These are phyloP conservation scores for Megalops cyprinoides DNA, from an alignment of 2,797 vertebrate genomes.

Conservation along the genomic window DNA sequence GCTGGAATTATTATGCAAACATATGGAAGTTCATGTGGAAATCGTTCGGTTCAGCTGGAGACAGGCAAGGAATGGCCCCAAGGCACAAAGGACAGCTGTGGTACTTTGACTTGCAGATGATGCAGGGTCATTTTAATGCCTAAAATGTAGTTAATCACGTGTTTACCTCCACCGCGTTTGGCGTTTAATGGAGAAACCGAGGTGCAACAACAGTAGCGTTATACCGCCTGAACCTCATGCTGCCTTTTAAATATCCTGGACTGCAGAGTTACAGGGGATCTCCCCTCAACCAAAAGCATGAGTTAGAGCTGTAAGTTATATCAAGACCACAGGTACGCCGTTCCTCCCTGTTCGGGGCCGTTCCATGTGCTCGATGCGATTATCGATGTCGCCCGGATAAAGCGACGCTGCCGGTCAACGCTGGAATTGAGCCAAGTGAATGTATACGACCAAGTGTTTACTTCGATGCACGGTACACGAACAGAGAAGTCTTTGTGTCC, in stretches of 20 bases:
- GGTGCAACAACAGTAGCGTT: too few relatives aligned
- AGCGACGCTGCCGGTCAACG: slow-evolving; percentile 50
- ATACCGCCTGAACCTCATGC: too few relatives aligned
- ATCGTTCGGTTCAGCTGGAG: not conserved
- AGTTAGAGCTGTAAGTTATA: not conserved
- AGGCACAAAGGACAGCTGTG: not conserved
- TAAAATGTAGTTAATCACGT: too few relatives aligned
- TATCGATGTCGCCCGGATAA: not conserved
- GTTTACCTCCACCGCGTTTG: too few relatives aligned
- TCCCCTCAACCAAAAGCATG: not conserved
- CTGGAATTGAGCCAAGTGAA: slow-evolving; percentile 48
- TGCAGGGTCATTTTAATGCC: not conserved
- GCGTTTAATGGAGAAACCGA: too few relatives aligned
- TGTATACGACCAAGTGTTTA: slow-evolving; percentile 21
- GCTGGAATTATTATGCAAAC: not conserved
- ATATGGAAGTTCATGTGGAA: not conserved
- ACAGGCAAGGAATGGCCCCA: not conserved
- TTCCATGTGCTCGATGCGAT: not conserved
- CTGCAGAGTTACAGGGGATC: not conserved
- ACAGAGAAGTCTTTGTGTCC: slow-evolving; percentile 63
- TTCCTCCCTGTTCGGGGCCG: not conserved
- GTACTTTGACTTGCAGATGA: not conserved
- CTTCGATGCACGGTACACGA: slow-evolving; percentile 43
- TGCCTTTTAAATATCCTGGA: too few relatives aligned
- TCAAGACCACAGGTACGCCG: not conserved